A percentile compares a stretch with the other conserved stretches of the same genome.
Evolutionary conservation across 2,797 vertebrate genomes (phyloP).

Genomic region (Chrosomus eos): DNA sequence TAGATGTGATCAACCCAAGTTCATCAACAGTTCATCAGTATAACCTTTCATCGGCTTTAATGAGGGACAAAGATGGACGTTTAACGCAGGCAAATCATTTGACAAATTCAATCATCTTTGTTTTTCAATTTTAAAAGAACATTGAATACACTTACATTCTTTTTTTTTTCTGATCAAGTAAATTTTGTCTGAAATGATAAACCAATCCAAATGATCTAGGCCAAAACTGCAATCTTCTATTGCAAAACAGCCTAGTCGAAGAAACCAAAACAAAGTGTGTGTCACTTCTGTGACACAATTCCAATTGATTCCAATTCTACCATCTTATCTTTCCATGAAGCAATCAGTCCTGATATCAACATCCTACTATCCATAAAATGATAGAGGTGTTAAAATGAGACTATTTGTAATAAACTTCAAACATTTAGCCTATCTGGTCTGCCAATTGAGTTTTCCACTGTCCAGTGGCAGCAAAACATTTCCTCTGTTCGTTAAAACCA

Average conservation of each 20-base stretch:
- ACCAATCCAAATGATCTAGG: not conserved
- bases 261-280: conserved; percentile 2
- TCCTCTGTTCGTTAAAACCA: conserved; percentile 8
- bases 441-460: conserved; percentile 42
- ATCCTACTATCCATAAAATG: conserved; percentile 14
- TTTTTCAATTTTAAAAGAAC: conserved; percentile 10
- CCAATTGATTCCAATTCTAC: not conserved
- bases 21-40: conserved; percentile 37
- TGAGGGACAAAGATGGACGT: conserved; percentile 15
- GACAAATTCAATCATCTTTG: conserved; percentile 29
- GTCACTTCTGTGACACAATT: not conserved
- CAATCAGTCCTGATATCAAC: not conserved
- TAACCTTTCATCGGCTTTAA: conserved; percentile 21
- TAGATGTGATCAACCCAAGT: not conserved
- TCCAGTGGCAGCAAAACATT: conserved; percentile 33
- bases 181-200: not conserved
- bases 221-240: conserved; percentile 7
- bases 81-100: not conserved
- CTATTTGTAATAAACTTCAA: conserved; percentile 11
- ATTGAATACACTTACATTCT: not conserved
- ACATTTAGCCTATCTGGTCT: conserved; percentile 41
- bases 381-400: conserved; percentile 6
- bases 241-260: conserved; percentile 5
- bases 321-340: conserved; percentile 35
- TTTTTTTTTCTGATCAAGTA: not conserved